Evolutionary conservation across 2,888 invertebrate genomes (phyloP).

Genomic region (Palloptera scutellata): DNA sequence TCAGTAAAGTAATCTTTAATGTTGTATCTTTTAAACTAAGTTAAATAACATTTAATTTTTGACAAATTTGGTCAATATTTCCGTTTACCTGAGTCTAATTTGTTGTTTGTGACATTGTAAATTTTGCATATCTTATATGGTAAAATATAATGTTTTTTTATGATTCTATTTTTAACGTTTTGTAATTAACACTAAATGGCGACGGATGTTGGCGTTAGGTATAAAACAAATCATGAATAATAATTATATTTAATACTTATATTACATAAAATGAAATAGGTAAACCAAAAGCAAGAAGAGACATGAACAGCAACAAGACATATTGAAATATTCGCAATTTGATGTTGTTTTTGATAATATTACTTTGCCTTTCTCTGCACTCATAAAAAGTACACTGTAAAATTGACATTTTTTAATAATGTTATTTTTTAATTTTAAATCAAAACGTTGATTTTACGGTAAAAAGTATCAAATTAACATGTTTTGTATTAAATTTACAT

Average conservation of each 20-base stretch:
- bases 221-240: neutral
- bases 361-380: too few relatives aligned
- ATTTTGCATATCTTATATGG: neutral
- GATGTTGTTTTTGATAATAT: too few relatives aligned
- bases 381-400: too few relatives aligned
- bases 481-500: too few relatives aligned
- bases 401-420: neutral
- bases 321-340: too few relatives aligned
- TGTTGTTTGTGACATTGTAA: neutral
- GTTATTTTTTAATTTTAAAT: neutral
- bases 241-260: too few relatives aligned
- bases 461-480: too few relatives aligned
- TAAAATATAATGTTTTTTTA: neutral
- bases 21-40: neutral
- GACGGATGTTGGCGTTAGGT: neutral
- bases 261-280: too few relatives aligned
- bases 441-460: too few relatives aligned
- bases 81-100: neutral
- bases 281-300: too few relatives aligned
- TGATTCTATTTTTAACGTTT: conserved; percentile 1
- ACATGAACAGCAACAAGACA: too few relatives aligned
- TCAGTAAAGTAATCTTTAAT: neutral
- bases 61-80: conserved; percentile 3
- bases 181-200: conserved; percentile 11
- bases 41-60: neutral